Percentiles rank a stretch among this genome's conserved stretches.
These are phyloP conservation scores for Pithys albifrons DNA, from an alignment of 2,113 vertebrate genomes.

Conservation along the genomic window DNA sequence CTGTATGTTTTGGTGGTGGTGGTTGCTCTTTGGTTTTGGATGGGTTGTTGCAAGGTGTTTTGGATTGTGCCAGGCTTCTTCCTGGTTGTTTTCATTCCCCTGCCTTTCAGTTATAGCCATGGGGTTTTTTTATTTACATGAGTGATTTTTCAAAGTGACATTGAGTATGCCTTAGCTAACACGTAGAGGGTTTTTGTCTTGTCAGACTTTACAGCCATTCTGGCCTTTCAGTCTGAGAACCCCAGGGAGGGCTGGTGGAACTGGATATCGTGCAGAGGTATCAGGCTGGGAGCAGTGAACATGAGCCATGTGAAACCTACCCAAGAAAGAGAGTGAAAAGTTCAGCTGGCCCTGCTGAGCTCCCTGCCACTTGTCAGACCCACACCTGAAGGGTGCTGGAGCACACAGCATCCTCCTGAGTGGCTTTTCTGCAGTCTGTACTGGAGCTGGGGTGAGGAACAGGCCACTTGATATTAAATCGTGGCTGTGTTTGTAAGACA, in stretches of 20 bases:
- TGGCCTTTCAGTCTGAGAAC: background rate
- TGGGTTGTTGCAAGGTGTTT: background rate
- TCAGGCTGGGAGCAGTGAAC: fast-evolving
- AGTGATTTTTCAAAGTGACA: background rate
- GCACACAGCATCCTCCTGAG: fast-evolving
- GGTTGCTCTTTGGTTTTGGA: background rate
- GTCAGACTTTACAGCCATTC: background rate
- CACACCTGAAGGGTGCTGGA: background rate
- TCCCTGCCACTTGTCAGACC: background rate
- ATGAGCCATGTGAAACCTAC: background rate
- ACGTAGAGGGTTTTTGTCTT: background rate
- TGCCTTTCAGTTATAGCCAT: background rate
- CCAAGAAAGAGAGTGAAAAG: background rate
- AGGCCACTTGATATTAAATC: background rate
- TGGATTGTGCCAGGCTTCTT: background rate
- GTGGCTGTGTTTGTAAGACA: background rate
- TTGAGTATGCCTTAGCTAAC: background rate
- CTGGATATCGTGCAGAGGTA: background rate
- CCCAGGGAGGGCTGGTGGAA: background rate
- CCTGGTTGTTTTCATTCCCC: background rate
- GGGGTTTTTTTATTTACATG: background rate
- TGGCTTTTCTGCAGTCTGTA: fast-evolving
- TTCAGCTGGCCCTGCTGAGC: background rate
- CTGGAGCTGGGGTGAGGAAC: background rate
- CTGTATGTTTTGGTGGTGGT: background rate